phyloP scores from a whole-genome alignment of 2,888 invertebrate genomes.

The Antitype chi region DNA sequence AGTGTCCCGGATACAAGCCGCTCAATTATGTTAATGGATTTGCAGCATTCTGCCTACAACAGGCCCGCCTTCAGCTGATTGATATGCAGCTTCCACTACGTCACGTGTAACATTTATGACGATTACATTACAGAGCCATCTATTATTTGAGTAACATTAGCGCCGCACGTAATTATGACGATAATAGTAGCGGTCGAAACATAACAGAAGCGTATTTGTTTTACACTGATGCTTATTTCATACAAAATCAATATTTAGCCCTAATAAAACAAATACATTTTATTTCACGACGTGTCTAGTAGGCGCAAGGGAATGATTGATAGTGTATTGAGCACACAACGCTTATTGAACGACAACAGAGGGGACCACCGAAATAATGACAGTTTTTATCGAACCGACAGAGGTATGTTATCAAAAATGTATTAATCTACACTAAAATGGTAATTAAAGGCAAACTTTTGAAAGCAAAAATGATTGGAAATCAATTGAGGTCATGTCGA shows the following conservation, averaged over 20 bases:
- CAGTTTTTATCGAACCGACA: slow-evolving; percentile 73
- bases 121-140: slow-evolving; percentile 68
- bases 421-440: slow-evolving; percentile 72
- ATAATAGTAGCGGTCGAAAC: slow-evolving; percentile 41
- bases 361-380: slow-evolving; percentile 78
- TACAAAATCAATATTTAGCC: slow-evolving; percentile 85
- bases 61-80: slow-evolving; percentile 79
- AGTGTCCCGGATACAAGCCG: slow-evolving; percentile 86
- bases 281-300: slow-evolving; percentile 83
- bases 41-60: slow-evolving; percentile 81
- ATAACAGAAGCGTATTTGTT: slow-evolving; percentile 63
- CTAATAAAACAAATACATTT: slow-evolving; percentile 81
- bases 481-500: slow-evolving; percentile 65
- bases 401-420: slow-evolving; percentile 75
- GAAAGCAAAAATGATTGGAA: slow-evolving; percentile 64
- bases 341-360: slow-evolving; percentile 82
- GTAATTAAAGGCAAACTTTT: slow-evolving; percentile 68
- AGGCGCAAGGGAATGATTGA: slow-evolving; percentile 86
- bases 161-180: slow-evolving; percentile 58
- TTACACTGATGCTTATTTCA: slow-evolving; percentile 76
- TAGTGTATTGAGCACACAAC: slow-evolving; percentile 86
- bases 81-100: slow-evolving; percentile 75
- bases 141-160: slow-evolving; percentile 62
- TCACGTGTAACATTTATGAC: slow-evolving; percentile 70
- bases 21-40: slow-evolving; percentile 89